Conservation (phyloP, 2,797 vertebrate species). For the Clarias laeviceps region DNA sequence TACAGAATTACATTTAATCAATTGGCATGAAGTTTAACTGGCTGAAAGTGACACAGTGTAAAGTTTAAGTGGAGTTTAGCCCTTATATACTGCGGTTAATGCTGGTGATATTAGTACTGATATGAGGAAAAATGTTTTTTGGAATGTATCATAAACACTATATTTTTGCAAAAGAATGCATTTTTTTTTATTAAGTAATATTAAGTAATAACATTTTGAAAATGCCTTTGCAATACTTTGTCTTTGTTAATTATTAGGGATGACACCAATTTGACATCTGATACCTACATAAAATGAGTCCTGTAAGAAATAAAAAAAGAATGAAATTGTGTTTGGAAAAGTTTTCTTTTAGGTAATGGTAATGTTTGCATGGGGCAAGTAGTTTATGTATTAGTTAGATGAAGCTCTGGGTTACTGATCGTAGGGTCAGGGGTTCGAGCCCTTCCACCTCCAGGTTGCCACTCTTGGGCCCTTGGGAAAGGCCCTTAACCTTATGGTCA, state of each 20-base stretch:
- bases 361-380: not conserved
- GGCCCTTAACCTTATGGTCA: too few relatives aligned
- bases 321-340: not conserved
- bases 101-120: not conserved
- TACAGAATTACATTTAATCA: conserved; percentile 42
- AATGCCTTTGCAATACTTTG: not conserved
- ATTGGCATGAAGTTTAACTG: conserved; percentile 45
- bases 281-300: too few relatives aligned
- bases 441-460: too few relatives aligned
- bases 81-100: not conserved
- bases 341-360: too few relatives aligned
- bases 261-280: not conserved
- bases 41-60: conserved; percentile 35
- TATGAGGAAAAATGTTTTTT: not conserved
- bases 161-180: not conserved
- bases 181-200: not conserved
- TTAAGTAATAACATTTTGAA: not conserved
- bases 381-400: too few relatives aligned
- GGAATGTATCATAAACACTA: not conserved
- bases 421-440: too few relatives aligned
- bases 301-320: not conserved
- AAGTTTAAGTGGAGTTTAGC: conserved; percentile 42
- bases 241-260: not conserved
- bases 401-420: too few relatives aligned
- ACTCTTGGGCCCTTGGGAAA: too few relatives aligned